Conservation (phyloP, 2,113 vertebrate species). For the Lynx canadensis region DNA sequence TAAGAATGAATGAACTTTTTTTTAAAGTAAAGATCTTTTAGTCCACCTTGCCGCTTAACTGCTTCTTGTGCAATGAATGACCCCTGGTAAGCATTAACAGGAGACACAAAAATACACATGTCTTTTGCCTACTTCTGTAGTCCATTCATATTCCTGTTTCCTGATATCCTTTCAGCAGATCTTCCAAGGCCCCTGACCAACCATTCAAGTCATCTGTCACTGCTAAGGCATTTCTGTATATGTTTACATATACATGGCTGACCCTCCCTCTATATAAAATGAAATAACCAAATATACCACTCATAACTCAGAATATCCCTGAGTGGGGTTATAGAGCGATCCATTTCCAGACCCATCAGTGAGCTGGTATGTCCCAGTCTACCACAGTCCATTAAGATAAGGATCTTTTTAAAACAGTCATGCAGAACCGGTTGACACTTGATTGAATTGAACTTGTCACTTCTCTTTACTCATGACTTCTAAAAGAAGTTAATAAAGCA, state of each 20-base stretch:
- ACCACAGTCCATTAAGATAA: neutral
- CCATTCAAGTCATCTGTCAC: neutral
- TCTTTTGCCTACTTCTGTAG: neutral
- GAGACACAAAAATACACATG: neutral
- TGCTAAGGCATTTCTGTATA: neutral
- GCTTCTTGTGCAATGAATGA: neutral
- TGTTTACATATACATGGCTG: neutral
- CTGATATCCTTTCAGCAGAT: neutral
- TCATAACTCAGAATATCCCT: neutral
- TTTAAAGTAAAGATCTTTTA: neutral
- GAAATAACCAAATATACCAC: neutral
- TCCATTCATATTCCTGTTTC: neutral
- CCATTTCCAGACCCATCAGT: neutral
- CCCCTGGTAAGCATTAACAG: neutral
- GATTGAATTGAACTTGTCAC: neutral
- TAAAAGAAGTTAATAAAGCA: neutral
- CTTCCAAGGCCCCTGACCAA: neutral
- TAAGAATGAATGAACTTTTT: neutral
- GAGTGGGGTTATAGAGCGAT: neutral
- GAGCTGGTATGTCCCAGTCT: neutral
- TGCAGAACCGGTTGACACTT: neutral
- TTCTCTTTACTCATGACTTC: slow-evolving; percentile 10
- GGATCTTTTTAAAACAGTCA: neutral
- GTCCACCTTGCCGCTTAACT: neutral
- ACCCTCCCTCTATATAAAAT: neutral